A percentile compares a stretch with the other conserved stretches of the same genome.
phyloP scores from a whole-genome alignment of 2,888 invertebrate species.

The Spatulosminthurus flaviceps region DNA sequence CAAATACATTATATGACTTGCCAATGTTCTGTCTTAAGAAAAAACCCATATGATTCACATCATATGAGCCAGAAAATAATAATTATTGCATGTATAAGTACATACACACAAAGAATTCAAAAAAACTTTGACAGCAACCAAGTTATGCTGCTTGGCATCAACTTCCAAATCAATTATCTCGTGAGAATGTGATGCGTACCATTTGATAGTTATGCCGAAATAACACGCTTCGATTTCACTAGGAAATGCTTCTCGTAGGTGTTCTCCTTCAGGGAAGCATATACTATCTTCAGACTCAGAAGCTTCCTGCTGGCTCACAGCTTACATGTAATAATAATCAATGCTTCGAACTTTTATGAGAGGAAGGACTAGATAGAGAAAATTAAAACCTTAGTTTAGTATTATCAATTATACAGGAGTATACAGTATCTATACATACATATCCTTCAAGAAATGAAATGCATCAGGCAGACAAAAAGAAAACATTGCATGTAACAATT shows the following conservation, averaged over 20 bases:
- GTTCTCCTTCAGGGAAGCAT: background rate
- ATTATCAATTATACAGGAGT: too few relatives aligned
- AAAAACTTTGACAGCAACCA: constrained; percentile 1
- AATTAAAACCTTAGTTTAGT: too few relatives aligned
- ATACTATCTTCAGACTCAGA: background rate
- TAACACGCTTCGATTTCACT: constrained; percentile 28
- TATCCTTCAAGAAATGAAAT: too few relatives aligned
- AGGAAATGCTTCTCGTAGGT: constrained; percentile 20
- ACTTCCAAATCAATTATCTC: constrained; percentile 25
- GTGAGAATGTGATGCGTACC: constrained; percentile 28
- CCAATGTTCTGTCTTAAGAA: too few relatives aligned
- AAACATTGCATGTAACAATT: too few relatives aligned
- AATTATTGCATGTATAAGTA: background rate
- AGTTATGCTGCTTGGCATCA: constrained; percentile 20
- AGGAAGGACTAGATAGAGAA: too few relatives aligned
- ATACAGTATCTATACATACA: too few relatives aligned
- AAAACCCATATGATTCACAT: too few relatives aligned
- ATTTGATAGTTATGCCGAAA: constrained; percentile 25
- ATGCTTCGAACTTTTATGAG: too few relatives aligned
- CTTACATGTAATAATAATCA: too few relatives aligned
- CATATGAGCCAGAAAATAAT: background rate
- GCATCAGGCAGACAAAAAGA: too few relatives aligned
- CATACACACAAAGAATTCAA: background rate
- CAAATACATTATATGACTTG: too few relatives aligned
- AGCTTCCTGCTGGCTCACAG: background rate